A percentile compares a stretch with the other conserved stretches of the same genome.
phyloP scores from a whole-genome alignment of 2,888 invertebrate genomes.

The Odiellus spinosus region DNA sequence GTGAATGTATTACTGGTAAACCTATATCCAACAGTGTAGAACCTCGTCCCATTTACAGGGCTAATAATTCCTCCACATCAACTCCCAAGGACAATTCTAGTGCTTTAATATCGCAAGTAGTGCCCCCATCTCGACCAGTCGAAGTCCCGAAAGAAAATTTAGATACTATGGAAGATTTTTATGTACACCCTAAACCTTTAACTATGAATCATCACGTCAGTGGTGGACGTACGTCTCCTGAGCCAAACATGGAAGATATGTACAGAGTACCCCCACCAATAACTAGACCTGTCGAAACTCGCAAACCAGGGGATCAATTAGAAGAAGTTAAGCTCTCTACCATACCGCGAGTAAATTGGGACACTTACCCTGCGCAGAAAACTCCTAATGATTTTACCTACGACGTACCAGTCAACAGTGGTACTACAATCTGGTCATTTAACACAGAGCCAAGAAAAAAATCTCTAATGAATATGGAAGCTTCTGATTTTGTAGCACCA shows the following conservation, averaged over 20 bases:
- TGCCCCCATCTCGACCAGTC: constrained; percentile 15
- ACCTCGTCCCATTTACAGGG: background rate
- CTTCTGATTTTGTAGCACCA: constrained; percentile 32
- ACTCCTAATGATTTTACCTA: background rate
- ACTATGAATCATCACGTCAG: constrained; percentile 8
- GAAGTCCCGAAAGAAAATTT: constrained; percentile 2
- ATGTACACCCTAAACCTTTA: constrained; percentile 18
- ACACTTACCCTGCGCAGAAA: constrained; percentile 18
- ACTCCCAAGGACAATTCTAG: background rate
- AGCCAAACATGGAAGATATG: constrained; percentile 3
- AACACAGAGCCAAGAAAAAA: constrained; percentile 6
- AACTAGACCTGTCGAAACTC: constrained; percentile 2
- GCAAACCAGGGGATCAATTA: background rate
- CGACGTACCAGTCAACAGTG: background rate
- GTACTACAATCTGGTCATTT: constrained; percentile 6
- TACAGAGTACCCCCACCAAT: constrained; percentile 8
- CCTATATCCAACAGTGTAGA: constrained; percentile 11
- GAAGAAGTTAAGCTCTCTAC: constrained; percentile 3
- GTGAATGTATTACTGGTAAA: constrained; percentile 71
- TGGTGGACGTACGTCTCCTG: background rate
- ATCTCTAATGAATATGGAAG: background rate
- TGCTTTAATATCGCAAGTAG: constrained; percentile 8
- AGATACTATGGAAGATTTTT: constrained; percentile 14
- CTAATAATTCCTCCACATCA: constrained; percentile 6
- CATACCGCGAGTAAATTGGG: constrained; percentile 19